These are phyloP conservation scores for Drosophila repleta DNA, from an alignment of 1,140 invertebrate species.

Conservation along the genomic window DNA sequence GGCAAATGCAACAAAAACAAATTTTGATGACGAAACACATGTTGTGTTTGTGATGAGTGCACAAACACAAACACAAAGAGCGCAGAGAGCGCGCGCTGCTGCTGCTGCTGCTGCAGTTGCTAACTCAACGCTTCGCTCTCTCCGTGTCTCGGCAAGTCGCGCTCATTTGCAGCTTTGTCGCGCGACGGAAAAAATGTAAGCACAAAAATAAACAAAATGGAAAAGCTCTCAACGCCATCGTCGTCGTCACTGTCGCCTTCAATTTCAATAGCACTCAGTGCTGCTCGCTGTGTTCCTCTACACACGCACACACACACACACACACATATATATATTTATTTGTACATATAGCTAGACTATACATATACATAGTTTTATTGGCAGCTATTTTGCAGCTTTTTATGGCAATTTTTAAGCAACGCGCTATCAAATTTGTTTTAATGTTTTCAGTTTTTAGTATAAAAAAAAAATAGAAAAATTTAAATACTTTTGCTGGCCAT, in stretches of 20 bases:
- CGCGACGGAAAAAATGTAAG: slow-evolving; percentile 62
- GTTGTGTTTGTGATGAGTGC: slow-evolving; percentile 61
- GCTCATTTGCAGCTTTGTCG: slow-evolving; percentile 74
- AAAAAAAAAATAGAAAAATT: slow-evolving; percentile 5
- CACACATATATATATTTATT: slow-evolving; percentile 22
- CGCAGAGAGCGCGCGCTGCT: slow-evolving; percentile 11
- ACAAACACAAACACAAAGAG: slow-evolving; percentile 4
- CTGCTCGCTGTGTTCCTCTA: slow-evolving; percentile 55
- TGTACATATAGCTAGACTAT: slow-evolving; percentile 24
- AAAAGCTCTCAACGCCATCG: slow-evolving; percentile 61
- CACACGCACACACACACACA: slow-evolving; percentile 8
- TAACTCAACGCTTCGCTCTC: not conserved
- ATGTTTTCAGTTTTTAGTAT: slow-evolving; percentile 12
- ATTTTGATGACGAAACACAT: slow-evolving; percentile 81
- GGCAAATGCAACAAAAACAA: slow-evolving; percentile 63
- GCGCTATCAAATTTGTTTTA: slow-evolving; percentile 27
- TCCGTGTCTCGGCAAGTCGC: slow-evolving; percentile 1
- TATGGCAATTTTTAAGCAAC: slow-evolving; percentile 48
- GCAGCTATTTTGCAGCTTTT: slow-evolving; percentile 60
- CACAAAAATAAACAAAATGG: slow-evolving; percentile 69
- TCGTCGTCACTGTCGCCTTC: slow-evolving; percentile 69
- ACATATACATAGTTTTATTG: slow-evolving; percentile 35
- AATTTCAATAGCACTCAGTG: slow-evolving; percentile 68
- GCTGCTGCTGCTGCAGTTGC: not conserved
- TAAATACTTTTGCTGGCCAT: not conserved